These are phyloP conservation scores for Catostylus mosaicus DNA, from an alignment of 30 jellyfish, hydroid and myxozoan species.

Conservation along the genomic window DNA sequence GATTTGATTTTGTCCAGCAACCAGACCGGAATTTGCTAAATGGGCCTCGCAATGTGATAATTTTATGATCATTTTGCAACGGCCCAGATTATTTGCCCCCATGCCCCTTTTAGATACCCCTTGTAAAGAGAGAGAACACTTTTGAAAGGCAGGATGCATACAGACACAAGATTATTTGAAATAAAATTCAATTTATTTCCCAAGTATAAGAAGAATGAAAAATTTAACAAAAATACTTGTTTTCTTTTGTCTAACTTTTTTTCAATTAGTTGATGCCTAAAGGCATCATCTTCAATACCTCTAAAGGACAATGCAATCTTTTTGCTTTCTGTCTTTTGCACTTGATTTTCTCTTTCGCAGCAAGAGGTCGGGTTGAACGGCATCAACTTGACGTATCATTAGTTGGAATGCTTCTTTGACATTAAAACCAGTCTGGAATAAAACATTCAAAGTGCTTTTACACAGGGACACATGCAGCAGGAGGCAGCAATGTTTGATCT, in stretches of 20 bases:
- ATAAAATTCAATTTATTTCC: conserved; percentile 1
- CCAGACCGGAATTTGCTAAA: no score
- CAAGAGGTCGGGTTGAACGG: conserved; percentile 77
- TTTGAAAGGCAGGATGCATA: no score
- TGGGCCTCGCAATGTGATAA: no score
- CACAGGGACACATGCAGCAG: no score
- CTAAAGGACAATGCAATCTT: conserved; percentile 58
- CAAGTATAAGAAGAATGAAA: conserved; percentile 7
- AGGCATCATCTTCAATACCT: background rate
- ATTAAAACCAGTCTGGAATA: conserved; percentile 88
- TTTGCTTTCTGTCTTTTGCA: conserved; percentile 30
- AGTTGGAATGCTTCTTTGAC: conserved; percentile 87
- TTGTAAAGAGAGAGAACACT: no score
- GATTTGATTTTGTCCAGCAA: no score
- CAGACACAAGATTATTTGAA: no score
- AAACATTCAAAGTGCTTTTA: background rate
- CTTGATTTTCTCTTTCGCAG: conserved; percentile 34
- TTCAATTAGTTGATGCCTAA: background rate
- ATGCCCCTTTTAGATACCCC: no score
- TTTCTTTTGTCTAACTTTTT: background rate
- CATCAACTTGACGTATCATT: conserved; percentile 80
- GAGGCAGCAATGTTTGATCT: no score
- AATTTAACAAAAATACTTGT: conserved; percentile 9
- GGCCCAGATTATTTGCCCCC: no score
- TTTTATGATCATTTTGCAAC: no score